Conservation (phyloP, 2,797 vertebrate species). For the Dicrostonyx torquatus region DNA sequence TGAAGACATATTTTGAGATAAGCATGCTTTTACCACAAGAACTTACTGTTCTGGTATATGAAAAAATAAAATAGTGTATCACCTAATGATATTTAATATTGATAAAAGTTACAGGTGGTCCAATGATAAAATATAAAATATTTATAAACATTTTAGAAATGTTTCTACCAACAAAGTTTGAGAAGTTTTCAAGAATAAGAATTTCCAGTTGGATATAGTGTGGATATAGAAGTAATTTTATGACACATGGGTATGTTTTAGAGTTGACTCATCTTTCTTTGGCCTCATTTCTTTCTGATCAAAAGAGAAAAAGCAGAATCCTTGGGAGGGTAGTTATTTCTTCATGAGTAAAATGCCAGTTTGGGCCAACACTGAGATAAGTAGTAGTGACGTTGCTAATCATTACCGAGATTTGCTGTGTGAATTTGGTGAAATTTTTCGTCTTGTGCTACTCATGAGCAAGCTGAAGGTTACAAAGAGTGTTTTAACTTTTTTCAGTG, state of each 20-base stretch:
- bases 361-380: not conserved
- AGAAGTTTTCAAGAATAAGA: not conserved
- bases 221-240: not conserved
- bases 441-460: not conserved
- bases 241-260: not conserved
- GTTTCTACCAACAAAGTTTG: not conserved
- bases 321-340: not conserved
- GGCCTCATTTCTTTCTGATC: not conserved
- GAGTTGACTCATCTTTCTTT: not conserved
- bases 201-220: not conserved
- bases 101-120: not conserved
- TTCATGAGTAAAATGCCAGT: not conserved
- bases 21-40: not conserved
- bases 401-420: not conserved
- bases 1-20: not conserved
- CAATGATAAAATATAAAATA: not conserved
- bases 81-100: conserved; percentile 28
- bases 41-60: not conserved
- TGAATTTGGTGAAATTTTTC: not conserved
- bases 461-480: not conserved
- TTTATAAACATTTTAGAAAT: not conserved
- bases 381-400: not conserved
- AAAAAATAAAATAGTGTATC: not conserved
- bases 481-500: not conserved
- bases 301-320: not conserved